Evolutionary conservation across 2,888 invertebrate genomes (phyloP), one percentile per base, ranked within the genome.

Genomic region (Agonopterix arenella): DNA sequence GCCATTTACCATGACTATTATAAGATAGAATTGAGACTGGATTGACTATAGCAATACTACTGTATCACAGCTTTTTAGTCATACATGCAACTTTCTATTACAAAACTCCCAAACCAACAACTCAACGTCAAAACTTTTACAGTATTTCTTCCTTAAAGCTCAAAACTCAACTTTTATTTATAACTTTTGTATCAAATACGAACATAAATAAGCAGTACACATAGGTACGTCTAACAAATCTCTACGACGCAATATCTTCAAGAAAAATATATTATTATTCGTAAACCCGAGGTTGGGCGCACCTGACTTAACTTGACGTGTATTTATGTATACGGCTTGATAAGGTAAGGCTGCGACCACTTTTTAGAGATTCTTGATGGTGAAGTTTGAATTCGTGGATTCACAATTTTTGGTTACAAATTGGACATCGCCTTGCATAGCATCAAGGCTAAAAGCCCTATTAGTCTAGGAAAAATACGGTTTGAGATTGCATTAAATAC

Each of bases 281-380:
- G 66, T 69, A 66, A 68, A 67, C 69, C 65, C 59, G 54, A 56
- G 64, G 59, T 67, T 56, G 62, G 56, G 68, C 65, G 62, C 70
- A 76, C 73, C 76, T 78, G 75, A 72, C 69, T 62, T 69, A 61
- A 76, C 73, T 76, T 78, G 75, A 72, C 69, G 62, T 69, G 61
- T 70, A 66, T 68, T 68, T 73, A 69, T 67, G 64, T 70, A 73
- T 67, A 64, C 54, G n/a, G 10, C 53, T 49, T 54, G 59, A 61
- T 60, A 55, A 56, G 50, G 53, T 68, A 58, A 70, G 53, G 70
- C 36, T 46, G 59, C 46, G 61, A 61, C 53, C 58, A 59, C 47
- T 28, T 28, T 28, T 28, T 10, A 40, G 40, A 40, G 1, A 40
- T 40, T 40, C 8, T 9, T 40, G 28, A 5, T 28, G 5, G 7